Conservation (phyloP, 1,140 invertebrate species). For the Lucilia sericata region DNA sequence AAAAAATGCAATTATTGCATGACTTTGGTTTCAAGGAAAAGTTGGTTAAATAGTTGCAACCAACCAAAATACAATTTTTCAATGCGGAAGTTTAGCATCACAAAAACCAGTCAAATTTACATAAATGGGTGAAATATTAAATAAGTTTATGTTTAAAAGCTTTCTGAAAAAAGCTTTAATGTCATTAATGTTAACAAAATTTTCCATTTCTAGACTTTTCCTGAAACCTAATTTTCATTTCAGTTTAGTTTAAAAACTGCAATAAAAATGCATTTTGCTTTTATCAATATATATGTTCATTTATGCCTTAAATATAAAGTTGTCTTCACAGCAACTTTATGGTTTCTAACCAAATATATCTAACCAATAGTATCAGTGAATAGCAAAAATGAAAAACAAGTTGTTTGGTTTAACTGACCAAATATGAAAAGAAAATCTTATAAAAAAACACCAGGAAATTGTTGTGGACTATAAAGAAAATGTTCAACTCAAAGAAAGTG, state of each 20-base stretch:
- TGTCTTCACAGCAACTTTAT: neutral
- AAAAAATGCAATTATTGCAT: neutral
- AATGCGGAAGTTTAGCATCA: neutral
- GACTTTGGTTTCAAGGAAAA: neutral
- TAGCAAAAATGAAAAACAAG: neutral
- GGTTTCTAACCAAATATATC: neutral
- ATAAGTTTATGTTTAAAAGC: too few relatives aligned
- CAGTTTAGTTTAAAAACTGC: too few relatives aligned
- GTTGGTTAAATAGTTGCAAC: neutral
- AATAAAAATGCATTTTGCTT: too few relatives aligned
- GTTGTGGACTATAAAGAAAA: neutral
- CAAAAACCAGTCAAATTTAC: too few relatives aligned
- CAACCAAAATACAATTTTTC: neutral
- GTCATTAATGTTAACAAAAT: neutral
- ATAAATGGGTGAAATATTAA: too few relatives aligned
- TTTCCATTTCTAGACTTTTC: neutral
- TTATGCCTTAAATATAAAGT: too few relatives aligned
- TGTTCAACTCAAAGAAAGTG: neutral
- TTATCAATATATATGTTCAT: too few relatives aligned
- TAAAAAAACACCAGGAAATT: neutral
- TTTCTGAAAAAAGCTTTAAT: neutral
- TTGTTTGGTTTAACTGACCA: neutral
- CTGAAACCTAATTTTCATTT: neutral
- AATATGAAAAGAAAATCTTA: neutral
- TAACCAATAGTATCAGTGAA: too few relatives aligned